A percentile compares a stretch with the other conserved stretches of the same genome.
Conservation (phyloP, 2,888 invertebrate genomes). For the Notodonta dromedarius region DNA sequence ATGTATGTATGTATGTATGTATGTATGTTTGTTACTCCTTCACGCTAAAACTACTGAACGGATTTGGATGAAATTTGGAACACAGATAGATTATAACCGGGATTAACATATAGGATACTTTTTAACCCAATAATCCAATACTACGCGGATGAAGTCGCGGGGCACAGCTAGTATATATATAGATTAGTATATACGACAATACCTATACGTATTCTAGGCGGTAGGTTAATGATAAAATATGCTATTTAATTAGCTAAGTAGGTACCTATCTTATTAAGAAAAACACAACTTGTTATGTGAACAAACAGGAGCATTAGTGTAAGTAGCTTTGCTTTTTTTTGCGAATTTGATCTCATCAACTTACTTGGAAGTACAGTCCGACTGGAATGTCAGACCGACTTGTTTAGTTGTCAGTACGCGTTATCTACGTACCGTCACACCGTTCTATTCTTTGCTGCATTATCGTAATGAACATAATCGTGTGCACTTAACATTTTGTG, state of each 20-base stretch:
- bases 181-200: too few species aligned
- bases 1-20: too few species aligned
- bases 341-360: slow-evolving; percentile 36
- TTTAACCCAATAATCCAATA: too few species aligned
- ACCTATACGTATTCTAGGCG: background rate
- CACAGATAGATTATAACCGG: too few species aligned
- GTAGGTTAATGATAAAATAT: background rate
- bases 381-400: slow-evolving; percentile 30
- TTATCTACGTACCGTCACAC: slow-evolving; percentile 10
- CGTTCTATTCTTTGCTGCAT: background rate
- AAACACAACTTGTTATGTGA: background rate
- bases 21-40: too few species aligned
- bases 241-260: background rate
- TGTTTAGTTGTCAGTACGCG: slow-evolving; percentile 21
- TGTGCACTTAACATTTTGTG: background rate
- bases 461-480: background rate
- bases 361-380: slow-evolving; percentile 28
- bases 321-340: slow-evolving; percentile 33
- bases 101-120: too few species aligned
- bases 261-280: background rate
- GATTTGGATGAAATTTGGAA: too few species aligned
- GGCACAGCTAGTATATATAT: too few species aligned
- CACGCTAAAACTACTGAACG: too few species aligned
- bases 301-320: slow-evolving; percentile 11
- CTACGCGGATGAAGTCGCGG: too few species aligned